Evolutionary conservation across 1,140 invertebrate genomes (phyloP).

Genomic region (Vanessa atalanta): DNA sequence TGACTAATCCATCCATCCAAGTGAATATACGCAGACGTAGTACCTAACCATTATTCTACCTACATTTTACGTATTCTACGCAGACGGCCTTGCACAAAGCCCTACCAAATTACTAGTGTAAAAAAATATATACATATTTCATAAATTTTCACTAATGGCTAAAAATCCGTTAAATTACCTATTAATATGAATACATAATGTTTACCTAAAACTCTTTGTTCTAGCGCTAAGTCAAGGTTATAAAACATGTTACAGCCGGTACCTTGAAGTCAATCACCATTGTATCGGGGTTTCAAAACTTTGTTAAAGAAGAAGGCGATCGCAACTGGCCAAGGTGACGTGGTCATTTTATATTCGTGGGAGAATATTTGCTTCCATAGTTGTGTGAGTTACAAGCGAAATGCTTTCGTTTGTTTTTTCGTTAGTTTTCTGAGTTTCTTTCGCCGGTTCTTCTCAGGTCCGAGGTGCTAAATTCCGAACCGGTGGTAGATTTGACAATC

Average conservation of each 20-base stretch:
- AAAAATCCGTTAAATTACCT: not conserved
- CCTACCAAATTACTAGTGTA: no score
- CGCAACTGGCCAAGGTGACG: conserved; percentile 46
- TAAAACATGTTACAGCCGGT: not conserved
- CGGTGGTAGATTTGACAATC: no score
- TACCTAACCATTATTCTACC: no score
- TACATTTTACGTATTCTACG: no score
- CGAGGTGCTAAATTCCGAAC: no score
- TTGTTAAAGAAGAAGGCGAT: conserved; percentile 43
- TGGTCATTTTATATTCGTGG: conserved; percentile 37
- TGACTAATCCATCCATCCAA: no score
- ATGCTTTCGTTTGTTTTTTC: not conserved
- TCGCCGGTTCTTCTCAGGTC: no score
- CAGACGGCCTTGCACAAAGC: no score
- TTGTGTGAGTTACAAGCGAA: conserved; percentile 22
- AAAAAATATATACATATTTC: no score
- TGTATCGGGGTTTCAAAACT: conserved; percentile 41
- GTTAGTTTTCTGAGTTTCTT: no score
- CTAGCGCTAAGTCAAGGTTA: conserved; percentile 13
- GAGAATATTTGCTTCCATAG: conserved; percentile 37
- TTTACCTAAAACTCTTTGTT: conserved; percentile 24
- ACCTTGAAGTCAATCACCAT: conserved; percentile 45
- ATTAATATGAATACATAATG: conserved; percentile 2
- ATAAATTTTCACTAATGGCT: no score
- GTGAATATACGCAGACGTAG: no score